These are phyloP conservation scores for Noctua janthina DNA, from an alignment of 2,888 invertebrate species.

Conservation along the genomic window DNA sequence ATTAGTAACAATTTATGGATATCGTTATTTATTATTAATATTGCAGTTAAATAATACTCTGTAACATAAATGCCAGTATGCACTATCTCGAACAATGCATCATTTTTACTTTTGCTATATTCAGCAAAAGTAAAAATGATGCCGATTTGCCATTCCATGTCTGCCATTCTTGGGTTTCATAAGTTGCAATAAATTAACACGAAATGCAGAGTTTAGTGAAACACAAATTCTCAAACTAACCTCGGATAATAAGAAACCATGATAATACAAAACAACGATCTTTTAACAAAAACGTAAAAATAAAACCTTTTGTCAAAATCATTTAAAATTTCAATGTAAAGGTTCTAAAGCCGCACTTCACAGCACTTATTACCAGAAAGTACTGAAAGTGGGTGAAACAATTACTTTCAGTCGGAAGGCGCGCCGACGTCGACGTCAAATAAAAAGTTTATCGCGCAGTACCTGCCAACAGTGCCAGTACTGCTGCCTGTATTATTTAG, in stretches of 20 bases:
- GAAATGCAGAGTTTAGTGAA: not conserved
- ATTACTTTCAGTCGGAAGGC: constrained; percentile 40
- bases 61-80: not conserved
- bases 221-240: not conserved
- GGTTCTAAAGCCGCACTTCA: not conserved
- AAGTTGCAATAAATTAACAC: not conserved
- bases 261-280: not conserved
- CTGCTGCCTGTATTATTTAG: constrained; percentile 24
- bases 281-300: constrained; percentile 8
- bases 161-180: not conserved
- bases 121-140: no score
- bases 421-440: constrained; percentile 23
- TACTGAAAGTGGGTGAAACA: constrained; percentile 49
- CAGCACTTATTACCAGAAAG: constrained; percentile 36
- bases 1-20: not conserved
- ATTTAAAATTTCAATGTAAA: constrained; percentile 15
- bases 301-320: not conserved
- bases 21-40: not conserved
- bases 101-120: not conserved
- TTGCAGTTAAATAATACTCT: not conserved
- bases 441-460: constrained; percentile 39
- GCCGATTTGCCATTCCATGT: not conserved
- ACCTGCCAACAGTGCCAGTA: not conserved
- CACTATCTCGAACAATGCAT: not conserved
- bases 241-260: not conserved